Evolutionary conservation across 2,888 invertebrate species (phyloP).

Genomic region (Stenolophus ochropezus): DNA sequence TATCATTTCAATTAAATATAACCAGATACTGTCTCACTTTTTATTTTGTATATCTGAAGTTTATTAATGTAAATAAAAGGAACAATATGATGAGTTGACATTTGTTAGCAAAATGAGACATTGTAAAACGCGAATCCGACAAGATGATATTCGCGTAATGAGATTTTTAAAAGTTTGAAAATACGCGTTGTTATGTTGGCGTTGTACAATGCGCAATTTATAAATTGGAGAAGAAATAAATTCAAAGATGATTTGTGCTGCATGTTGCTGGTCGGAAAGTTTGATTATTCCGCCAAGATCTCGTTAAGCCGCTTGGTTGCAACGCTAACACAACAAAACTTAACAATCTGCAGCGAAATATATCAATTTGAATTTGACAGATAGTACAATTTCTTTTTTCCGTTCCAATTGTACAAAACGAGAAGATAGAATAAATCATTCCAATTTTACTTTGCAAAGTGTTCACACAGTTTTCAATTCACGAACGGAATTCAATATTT

Average conservation of each 20-base stretch:
- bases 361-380: conserved; percentile 44
- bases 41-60: too few relatives aligned
- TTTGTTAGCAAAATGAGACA: too few relatives aligned
- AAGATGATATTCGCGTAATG: neutral
- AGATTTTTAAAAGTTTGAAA: neutral
- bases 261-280: neutral
- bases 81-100: too few relatives aligned
- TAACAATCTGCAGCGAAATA: conserved; percentile 21
- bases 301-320: conserved; percentile 24
- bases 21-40: too few relatives aligned
- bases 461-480: conserved; percentile 50
- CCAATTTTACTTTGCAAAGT: conserved; percentile 45
- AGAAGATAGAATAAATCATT: conserved; percentile 41
- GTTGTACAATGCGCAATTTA: neutral
- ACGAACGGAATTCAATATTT: conserved; percentile 41
- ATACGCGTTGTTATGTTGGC: neutral
- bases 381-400: conserved; percentile 50
- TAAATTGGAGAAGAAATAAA: neutral
- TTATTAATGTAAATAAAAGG: too few relatives aligned
- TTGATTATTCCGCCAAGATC: conserved; percentile 6
- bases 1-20: too few relatives aligned
- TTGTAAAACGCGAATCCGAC: too few relatives aligned
- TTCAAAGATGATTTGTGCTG: neutral
- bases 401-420: conserved; percentile 45
- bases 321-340: conserved; percentile 22